A percentile compares a stretch with the other conserved stretches of the same genome.
Evolutionary conservation across 64 coral and sea anemone species (phyloP).

Genomic region (Porites lutea): DNA sequence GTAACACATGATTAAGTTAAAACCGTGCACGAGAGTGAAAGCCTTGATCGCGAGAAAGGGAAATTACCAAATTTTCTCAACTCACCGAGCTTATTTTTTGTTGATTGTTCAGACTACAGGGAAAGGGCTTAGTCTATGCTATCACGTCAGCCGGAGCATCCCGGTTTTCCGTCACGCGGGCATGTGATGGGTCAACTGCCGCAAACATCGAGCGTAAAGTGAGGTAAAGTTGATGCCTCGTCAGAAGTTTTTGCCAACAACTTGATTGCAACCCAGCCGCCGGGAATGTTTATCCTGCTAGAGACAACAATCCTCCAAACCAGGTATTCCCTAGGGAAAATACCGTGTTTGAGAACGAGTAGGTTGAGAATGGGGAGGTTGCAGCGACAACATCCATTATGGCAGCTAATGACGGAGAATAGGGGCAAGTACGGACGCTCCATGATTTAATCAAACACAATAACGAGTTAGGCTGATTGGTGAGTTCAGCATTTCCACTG

Average conservation of each 20-base stretch:
- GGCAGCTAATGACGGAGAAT: conserved; percentile 71
- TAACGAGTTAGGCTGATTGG: conserved; percentile 83
- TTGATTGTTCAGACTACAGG: conserved; percentile 72
- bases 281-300: neutral
- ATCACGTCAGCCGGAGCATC: conserved; percentile 89
- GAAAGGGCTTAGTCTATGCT: conserved; percentile 91
- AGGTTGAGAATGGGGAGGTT: conserved; percentile 41
- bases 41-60: neutral
- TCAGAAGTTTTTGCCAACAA: neutral
- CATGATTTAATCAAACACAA: conserved; percentile 86
- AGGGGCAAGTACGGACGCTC: conserved; percentile 60
- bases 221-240: neutral
- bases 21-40: neutral
- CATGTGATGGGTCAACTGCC: conserved; percentile 76
- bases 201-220: neutral
- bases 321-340: conserved; percentile 22
- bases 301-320: neutral
- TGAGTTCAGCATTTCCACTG: conserved; percentile 53
- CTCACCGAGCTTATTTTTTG: conserved; percentile 3
- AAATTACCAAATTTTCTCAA: neutral
- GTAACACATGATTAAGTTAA: neutral
- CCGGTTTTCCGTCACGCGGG: conserved; percentile 63
- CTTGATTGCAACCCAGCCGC: neutral
- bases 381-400: conserved; percentile 61
- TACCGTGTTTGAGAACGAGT: conserved; percentile 27